Percentiles rank a stretch among this genome's conserved stretches.
These are phyloP conservation scores for Tympanuchus pallidicinctus DNA, from an alignment of 2,113 vertebrate species.

Conservation along the genomic window DNA sequence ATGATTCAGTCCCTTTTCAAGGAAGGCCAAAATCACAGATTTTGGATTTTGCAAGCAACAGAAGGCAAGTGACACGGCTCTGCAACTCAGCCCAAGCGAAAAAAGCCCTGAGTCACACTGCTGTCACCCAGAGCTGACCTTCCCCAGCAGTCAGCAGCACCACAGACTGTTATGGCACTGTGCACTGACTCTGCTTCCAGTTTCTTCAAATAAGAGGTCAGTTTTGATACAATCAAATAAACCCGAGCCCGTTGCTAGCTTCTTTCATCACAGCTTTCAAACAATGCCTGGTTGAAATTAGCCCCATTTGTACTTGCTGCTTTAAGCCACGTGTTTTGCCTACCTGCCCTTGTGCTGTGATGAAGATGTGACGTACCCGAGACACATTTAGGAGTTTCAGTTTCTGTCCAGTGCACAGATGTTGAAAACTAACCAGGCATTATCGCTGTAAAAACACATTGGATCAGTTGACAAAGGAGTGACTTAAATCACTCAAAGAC, in stretches of 20 bases:
- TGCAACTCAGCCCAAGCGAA: conserved; percentile 18
- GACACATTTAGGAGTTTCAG: not conserved
- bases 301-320: conserved; percentile 26
- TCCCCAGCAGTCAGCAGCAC: not conserved
- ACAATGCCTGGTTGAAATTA: conserved; percentile 24
- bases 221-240: conserved; percentile 40
- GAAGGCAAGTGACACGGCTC: not conserved
- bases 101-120: conserved; percentile 9
- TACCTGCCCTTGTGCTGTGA: not conserved
- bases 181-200: not conserved
- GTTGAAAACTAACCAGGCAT: conserved; percentile 52
- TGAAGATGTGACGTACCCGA: not conserved
- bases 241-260: not conserved
- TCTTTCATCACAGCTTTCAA: conserved; percentile 46
- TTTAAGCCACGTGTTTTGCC: not conserved
- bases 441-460: conserved; percentile 45
- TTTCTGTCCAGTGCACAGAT: conserved; percentile 43
- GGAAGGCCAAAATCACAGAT: not conserved
- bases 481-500: conserved; percentile 68
- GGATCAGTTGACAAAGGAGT: conserved; percentile 46
- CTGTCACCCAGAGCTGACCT: conserved; percentile 46
- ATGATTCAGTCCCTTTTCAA: not conserved
- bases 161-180: not conserved
- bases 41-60: not conserved
- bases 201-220: conserved; percentile 36